Base-by-base conservation (phyloP, 2,888 invertebrate genomes). In the Dasysyrphus tricinctus region DNA sequence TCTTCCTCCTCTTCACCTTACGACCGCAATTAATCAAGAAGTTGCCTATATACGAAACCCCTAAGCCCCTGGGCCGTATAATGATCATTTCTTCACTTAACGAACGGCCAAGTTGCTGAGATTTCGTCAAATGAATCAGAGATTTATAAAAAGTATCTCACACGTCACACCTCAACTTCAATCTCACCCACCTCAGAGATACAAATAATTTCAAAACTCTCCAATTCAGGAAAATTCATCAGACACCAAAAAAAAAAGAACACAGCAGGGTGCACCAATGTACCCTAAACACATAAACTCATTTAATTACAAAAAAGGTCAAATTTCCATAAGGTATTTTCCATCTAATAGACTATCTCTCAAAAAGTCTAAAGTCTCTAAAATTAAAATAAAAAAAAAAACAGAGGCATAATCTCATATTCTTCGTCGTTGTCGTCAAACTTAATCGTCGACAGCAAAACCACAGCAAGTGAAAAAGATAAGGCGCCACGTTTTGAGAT, bases 401-500 rank as follows among this genome's bases (percentile, higher is more conserved):
- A 79, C 63, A 65, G 76, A 77, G 69, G 67, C 77, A 74, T 81
- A 81, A 81, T 86, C 85, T 70, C 74, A 86, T 81, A 81, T 81
- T 70, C 63, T 63, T 81, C 76, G 54, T 78, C 73, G 51, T 61
- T 47, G n/a, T 32, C 54, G 70, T 59, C 69, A 70, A 69, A 44
- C 29, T 44, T 44, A 63, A 63, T 44, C 49, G 54, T 57, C 57
- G 39, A 47, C 44, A n/a, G 44, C 67, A 11, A 44, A 69, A 65
- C 70, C 54, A 61, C 37, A 73, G 74, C 72, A 84, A 80, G 76
- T 83, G 80, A 80, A 84, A 83, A 80, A 76, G 86, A 86, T 86
- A 86, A 86, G 86, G 86, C 86, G 86, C 86, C 86, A 86, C 86
- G 78, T 82, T 82, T 75, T 56, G 86, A 86, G 78, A 86, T 49